A percentile compares a stretch with the other conserved stretches of the same genome.
Conservation (phyloP, 1,140 invertebrate genomes). For the Papilio dardanus region DNA sequence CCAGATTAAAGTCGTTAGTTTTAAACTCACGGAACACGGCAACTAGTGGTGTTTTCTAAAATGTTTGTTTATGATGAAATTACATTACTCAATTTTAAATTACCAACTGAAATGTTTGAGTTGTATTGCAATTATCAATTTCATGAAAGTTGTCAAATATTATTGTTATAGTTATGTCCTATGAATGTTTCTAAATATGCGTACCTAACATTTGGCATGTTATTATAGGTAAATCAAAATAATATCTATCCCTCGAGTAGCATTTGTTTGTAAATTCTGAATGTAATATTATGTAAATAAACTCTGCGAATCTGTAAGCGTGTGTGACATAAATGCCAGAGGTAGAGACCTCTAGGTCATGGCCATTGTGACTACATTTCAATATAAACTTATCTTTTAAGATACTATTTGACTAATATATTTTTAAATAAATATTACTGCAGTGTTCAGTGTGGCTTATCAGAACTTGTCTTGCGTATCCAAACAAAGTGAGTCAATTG, state of each 20-base stretch:
- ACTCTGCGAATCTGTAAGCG: not conserved
- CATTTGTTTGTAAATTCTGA: not conserved
- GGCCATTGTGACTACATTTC: not conserved
- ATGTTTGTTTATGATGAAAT: not conserved
- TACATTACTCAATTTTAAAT: not conserved
- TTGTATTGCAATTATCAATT: not conserved
- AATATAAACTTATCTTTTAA: not conserved
- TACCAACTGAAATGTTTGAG: not conserved
- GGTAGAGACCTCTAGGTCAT: conserved; percentile 3
- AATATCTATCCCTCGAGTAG: not conserved
- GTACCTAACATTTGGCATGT: not conserved
- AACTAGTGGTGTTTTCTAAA: not conserved
- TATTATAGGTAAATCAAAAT: conserved; percentile 8
- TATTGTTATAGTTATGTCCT: conserved; percentile 14
- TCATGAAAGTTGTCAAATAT: not conserved
- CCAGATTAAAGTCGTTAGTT: not conserved
- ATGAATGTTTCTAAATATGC: not conserved
- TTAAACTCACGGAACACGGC: not conserved
- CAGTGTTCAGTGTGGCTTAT: not conserved
- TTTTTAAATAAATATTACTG: no score
- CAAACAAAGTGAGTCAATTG: not conserved
- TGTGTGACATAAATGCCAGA: not conserved
- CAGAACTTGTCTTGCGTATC: not conserved
- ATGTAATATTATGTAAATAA: conserved; percentile 3
- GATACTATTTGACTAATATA: no score